Evolutionary conservation across 2,797 vertebrate species (phyloP).

Genomic region (Eurystomus glaucurus): DNA sequence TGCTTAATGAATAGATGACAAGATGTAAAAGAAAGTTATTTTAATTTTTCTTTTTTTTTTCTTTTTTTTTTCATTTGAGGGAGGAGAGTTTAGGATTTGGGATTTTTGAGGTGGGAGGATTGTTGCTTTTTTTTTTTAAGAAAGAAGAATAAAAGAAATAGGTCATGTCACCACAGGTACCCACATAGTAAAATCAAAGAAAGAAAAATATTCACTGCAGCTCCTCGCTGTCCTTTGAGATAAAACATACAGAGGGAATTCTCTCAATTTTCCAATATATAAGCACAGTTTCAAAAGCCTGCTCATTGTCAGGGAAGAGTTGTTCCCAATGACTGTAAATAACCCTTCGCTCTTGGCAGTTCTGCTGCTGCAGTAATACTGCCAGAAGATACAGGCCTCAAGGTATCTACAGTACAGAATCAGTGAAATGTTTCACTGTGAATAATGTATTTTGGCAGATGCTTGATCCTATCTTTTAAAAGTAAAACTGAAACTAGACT

Average conservation of each 20-base stretch:
- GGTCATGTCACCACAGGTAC: background rate
- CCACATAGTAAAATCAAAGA: background rate
- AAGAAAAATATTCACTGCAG: background rate
- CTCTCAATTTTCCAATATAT: background rate
- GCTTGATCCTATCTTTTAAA: conserved; percentile 56
- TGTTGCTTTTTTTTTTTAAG: background rate
- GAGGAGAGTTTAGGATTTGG: rapidly evolving
- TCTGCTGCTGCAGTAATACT: background rate
- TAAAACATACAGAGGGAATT: background rate
- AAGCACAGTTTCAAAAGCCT: background rate
- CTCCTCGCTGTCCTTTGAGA: background rate
- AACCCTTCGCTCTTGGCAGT: conserved; percentile 47
- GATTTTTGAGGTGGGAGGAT: rapidly evolving
- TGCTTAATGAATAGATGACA: background rate
- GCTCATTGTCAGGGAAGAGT: background rate
- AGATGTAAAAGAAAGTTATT: background rate
- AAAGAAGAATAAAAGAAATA: background rate
- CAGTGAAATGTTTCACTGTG: conserved; percentile 61
- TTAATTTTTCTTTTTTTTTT: too few relatives aligned
- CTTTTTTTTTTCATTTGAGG: too few relatives aligned
- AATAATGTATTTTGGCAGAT: conserved; percentile 69
- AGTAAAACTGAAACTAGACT: conserved; percentile 53
- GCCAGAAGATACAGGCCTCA: conserved; percentile 44
- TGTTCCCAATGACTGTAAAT: conserved; percentile 45
- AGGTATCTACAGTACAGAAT: conserved; percentile 25